Percentiles rank a stretch among this genome's conserved stretches.
Conservation (phyloP, 1,140 invertebrate genomes). For the Brachionus koreanus region DNA sequence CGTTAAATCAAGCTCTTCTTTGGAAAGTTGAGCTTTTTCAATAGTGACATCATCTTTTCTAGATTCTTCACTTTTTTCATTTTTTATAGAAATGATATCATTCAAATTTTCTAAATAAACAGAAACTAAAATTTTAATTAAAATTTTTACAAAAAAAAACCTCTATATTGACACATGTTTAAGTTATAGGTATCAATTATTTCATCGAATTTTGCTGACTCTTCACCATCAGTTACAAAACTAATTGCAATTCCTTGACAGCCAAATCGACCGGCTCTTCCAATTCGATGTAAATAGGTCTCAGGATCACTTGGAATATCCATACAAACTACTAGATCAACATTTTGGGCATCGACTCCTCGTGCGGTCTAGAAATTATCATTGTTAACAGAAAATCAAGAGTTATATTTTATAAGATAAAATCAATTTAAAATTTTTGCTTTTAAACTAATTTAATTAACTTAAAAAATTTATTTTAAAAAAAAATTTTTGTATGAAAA, state of each 20-base stretch:
- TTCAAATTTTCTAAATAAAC: conserved; percentile 28
- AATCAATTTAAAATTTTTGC: too few species aligned
- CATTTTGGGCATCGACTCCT: conserved; percentile 83
- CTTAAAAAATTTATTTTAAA: too few species aligned
- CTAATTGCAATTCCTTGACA: conserved; percentile 33
- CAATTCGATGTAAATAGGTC: conserved; percentile 88
- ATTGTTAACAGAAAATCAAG: background rate
- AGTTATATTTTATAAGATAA: too few species aligned
- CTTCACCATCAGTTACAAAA: conserved; percentile 2
- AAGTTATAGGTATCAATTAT: conserved; percentile 25
- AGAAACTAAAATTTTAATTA: too few species aligned
- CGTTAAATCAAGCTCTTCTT: conserved; percentile 10
- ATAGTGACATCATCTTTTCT: conserved; percentile 29
- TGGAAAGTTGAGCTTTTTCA: conserved; percentile 9
- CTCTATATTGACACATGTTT: background rate
- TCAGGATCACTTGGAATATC: conserved; percentile 75
- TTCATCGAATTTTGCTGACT: conserved; percentile 13
- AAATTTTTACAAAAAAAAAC: background rate
- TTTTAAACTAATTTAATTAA: too few species aligned
- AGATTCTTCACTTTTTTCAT: background rate
- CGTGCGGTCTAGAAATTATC: conserved; percentile 56
- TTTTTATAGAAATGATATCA: background rate
- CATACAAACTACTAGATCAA: conserved; percentile 88
- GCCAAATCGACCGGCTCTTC: conserved; percentile 29
- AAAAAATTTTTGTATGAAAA: too few species aligned